Percentiles rank a stretch among this genome's conserved stretches.
phyloP scores from a whole-genome alignment of 2,888 invertebrate genomes.

The Ophioninae sp. region DNA sequence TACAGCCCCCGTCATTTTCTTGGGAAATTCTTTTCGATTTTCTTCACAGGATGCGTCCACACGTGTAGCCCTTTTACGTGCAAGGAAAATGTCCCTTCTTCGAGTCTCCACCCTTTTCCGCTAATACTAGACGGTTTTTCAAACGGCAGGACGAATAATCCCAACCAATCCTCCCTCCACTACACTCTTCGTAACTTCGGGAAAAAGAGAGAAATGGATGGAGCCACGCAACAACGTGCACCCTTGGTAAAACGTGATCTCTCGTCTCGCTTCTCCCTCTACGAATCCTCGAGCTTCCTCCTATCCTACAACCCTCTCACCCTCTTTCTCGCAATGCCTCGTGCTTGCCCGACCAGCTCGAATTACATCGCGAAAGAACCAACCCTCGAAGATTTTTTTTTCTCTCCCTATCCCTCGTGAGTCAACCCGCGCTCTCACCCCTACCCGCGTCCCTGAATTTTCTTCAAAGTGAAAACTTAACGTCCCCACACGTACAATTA shows the following conservation, averaged over 20 bases:
- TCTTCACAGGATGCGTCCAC: conserved; percentile 43
- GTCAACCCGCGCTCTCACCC: conserved; percentile 6
- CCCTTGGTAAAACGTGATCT: conserved; percentile 53
- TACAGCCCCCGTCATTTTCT: conserved; percentile 25
- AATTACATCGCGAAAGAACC: conserved; percentile 64
- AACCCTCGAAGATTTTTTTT: conserved; percentile 61
- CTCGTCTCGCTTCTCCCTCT: conserved; percentile 54
- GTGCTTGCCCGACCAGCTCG: conserved; percentile 53
- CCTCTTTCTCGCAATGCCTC: conserved; percentile 14
- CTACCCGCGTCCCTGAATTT: conserved; percentile 1
- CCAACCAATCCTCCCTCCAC: conserved; percentile 28
- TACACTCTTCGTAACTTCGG: conserved; percentile 39
- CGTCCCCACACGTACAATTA: too few relatives aligned
- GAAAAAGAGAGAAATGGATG: conserved; percentile 62
- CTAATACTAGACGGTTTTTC: conserved; percentile 61
- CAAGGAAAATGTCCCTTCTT: conserved; percentile 16
- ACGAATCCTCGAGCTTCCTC: conserved; percentile 5
- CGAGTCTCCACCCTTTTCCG: conserved; percentile 29
- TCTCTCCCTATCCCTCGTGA: conserved; percentile 47
- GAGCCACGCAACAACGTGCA: conserved; percentile 57
- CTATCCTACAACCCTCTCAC: conserved; percentile 35
- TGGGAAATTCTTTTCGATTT: conserved; percentile 64
- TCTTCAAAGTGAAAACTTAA: conserved; percentile 29
- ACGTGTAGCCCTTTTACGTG: conserved; percentile 12
- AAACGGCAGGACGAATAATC: conserved; percentile 23